Base-by-base conservation (phyloP, 1,140 invertebrate species). In the Dermatophagoides farinae region DNA sequence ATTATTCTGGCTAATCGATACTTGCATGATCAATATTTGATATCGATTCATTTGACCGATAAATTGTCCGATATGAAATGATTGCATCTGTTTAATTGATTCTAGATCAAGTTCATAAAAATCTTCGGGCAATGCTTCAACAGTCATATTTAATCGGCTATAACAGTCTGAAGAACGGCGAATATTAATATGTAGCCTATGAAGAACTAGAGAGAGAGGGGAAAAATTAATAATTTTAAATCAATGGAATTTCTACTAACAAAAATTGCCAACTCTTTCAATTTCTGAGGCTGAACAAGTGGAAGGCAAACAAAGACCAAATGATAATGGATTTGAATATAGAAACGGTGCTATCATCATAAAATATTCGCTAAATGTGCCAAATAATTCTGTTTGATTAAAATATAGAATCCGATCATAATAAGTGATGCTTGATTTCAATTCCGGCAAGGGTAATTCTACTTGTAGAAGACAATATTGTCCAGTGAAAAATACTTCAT, bases 281-380 rank as follows among this genome's bases (percentile, higher is more conserved):
- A 61, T 52, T 14, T 61, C 59, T 18, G 14, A 31, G 2, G 59
- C 31, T 10, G 18, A 37, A 25, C 59, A 61, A 39, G 18, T 40
- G 16, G 59, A 61, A 16, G 59, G 59, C 6, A 61, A 6, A 44
- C 59, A 61, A 18, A 61, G 11, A 23, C 47, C 59, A 14, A 51
- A 6, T 12, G 59, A 38, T 12, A 39, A 25, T n/a, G 59, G 31
- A 18, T 61, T 61, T 8, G 59, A 61, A 44, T 61, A 61, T 6
- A 51, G 43, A n/a, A 51, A 49, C 1, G 47, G 59, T 16, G 59
- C 59, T 14, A 25, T 37, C 53, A 52, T 23, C 18, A 47, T 52
- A 18, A 18, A 23, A 22, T 16, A 59, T 49, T 59, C 57, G 8
- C 12, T 41, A 39, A 59, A 46, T 18, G 25, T 54, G 25, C 25